phyloP scores from a whole-genome alignment of 2,888 invertebrate genomes.

The Perithous albicinctus region DNA sequence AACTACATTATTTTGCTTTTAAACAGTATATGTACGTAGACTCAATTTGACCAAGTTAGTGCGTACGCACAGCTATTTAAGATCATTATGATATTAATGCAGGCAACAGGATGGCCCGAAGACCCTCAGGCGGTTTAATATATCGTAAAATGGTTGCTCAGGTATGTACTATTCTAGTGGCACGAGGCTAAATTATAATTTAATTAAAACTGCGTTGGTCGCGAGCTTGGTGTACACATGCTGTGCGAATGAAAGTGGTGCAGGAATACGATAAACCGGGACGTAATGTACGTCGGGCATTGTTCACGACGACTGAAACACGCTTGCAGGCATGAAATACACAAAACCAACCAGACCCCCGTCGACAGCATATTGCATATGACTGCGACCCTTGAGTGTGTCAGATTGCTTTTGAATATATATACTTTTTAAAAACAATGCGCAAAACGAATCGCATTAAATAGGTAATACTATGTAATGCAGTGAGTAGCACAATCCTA shows the following conservation, averaged over 20 bases:
- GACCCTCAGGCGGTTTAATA: slow-evolving; percentile 3
- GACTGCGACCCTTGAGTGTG: not conserved
- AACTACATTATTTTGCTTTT: not conserved
- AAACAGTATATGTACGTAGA: not conserved
- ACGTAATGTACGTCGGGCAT: slow-evolving; percentile 2
- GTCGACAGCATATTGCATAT: not conserved
- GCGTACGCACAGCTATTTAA: slow-evolving; percentile 13
- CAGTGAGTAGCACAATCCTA: slow-evolving; percentile 7
- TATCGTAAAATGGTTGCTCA: slow-evolving; percentile 25
- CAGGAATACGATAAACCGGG: slow-evolving; percentile 34
- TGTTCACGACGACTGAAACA: slow-evolving; percentile 23
- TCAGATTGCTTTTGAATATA: slow-evolving; percentile 22
- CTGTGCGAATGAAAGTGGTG: not conserved
- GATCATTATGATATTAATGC: not conserved
- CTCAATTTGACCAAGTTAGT: not conserved
- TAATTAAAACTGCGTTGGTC: slow-evolving; percentile 38
- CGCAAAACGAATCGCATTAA: slow-evolving; percentile 14
- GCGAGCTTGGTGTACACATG: not conserved
- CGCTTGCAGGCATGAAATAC: slow-evolving; percentile 26
- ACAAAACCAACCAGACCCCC: slow-evolving; percentile 12
- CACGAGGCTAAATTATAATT: slow-evolving; percentile 36
- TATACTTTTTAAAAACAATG: slow-evolving; percentile 6
- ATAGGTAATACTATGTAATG: not conserved
- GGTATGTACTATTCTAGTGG: slow-evolving; percentile 11
- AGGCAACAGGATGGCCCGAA: not conserved